These are phyloP conservation scores for Scortum barcoo DNA, from an alignment of 2,113 vertebrate genomes.

Conservation along the genomic window DNA sequence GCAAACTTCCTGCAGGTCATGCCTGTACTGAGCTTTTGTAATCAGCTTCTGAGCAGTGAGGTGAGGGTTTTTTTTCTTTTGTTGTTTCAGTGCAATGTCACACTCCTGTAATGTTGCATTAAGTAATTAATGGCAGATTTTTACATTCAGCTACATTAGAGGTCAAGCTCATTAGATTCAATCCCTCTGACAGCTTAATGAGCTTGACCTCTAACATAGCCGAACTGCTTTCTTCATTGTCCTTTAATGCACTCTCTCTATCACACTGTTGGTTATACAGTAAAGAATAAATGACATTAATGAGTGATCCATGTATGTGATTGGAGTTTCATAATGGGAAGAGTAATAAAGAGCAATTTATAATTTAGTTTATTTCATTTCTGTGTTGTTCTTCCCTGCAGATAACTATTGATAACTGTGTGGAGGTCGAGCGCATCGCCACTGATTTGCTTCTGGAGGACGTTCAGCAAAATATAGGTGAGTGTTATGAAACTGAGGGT, in stretches of 20 bases:
- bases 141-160: background rate
- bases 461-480: conserved; percentile 80
- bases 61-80: conserved; percentile 58
- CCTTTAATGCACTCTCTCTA: background rate
- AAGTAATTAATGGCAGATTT: background rate
- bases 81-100: background rate
- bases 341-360: no score
- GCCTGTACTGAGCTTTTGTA: conserved; percentile 87
- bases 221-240: background rate
- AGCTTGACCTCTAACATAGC: background rate
- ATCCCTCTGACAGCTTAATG: background rate
- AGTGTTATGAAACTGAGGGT: background rate
- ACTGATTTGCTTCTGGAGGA: conserved; percentile 82
- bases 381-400: conserved; percentile 41
- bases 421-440: conserved; percentile 86
- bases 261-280: background rate
- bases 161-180: background rate
- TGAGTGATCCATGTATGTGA: background rate
- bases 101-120: background rate
- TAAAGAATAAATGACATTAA: background rate
- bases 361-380: background rate
- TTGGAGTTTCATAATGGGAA: background rate
- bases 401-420: conserved; percentile 87
- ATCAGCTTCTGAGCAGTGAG: conserved; percentile 87
- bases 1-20: conserved; percentile 88